These are phyloP conservation scores for Ectemnius continuus DNA, from an alignment of 2,888 invertebrate genomes.

Conservation along the genomic window DNA sequence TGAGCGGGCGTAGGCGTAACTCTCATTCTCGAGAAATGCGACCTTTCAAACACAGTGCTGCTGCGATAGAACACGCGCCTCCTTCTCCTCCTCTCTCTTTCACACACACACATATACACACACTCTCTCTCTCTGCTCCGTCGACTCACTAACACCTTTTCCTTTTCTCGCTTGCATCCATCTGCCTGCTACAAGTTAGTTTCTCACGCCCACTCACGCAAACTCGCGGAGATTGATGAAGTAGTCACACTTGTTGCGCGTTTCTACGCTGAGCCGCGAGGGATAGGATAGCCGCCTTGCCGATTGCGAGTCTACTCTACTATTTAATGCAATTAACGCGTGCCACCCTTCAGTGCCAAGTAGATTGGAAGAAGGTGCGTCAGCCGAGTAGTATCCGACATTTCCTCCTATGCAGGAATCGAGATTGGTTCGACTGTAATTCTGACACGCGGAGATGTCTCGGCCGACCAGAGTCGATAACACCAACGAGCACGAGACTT, in stretches of 20 bases:
- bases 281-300: constrained; percentile 19
- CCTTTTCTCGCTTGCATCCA: constrained; percentile 8
- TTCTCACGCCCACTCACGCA: constrained; percentile 69
- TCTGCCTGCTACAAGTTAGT: constrained; percentile 42
- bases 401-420: too few species aligned
- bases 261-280: constrained; percentile 27
- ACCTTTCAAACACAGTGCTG: constrained; percentile 65
- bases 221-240: constrained; percentile 61
- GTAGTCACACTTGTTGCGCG: constrained; percentile 69
- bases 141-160: too few species aligned
- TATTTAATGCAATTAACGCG: constrained; percentile 48
- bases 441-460: constrained; percentile 9
- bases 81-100: constrained; percentile 43
- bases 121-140: constrained; percentile 12
- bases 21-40: constrained; percentile 64
- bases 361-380: constrained; percentile 6
- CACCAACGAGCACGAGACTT: constrained; percentile 65
- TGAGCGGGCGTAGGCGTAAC: constrained; percentile 30
- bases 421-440: too few species aligned
- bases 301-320: constrained; percentile 47
- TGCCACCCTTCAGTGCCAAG: background rate
- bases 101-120: constrained; percentile 16
- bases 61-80: background rate
- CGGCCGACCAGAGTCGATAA: constrained; percentile 29
- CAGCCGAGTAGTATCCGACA: constrained; percentile 19